Evolutionary conservation across 2,113 vertebrate genomes (phyloP).

Genomic region (Bubo bubo): DNA sequence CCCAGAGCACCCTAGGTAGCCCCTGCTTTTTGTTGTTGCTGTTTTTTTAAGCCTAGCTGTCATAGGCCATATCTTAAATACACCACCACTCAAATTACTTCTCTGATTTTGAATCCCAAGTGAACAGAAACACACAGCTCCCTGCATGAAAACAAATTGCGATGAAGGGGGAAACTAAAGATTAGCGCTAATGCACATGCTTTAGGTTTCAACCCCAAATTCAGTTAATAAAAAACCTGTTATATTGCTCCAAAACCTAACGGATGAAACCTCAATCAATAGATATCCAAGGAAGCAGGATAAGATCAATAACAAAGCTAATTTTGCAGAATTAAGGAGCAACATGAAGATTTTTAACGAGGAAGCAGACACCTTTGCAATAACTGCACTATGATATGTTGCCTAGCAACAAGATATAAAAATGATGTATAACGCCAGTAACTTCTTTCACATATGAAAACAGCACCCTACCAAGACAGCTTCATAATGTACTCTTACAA

Average conservation of each 20-base stretch:
- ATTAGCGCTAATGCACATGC: slow-evolving; percentile 10
- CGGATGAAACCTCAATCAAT: slow-evolving; percentile 64
- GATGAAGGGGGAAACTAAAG: slow-evolving; percentile 26
- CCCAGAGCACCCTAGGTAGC: not conserved
- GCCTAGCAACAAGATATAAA: slow-evolving; percentile 82
- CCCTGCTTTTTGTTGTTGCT: not conserved
- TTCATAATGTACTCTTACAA: slow-evolving; percentile 69
- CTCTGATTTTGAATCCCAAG: slow-evolving; percentile 29
- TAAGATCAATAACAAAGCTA: slow-evolving; percentile 73
- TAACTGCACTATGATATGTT: slow-evolving; percentile 74
- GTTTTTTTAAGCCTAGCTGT: not conserved
- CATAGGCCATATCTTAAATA: not conserved
- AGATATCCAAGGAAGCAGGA: slow-evolving; percentile 30
- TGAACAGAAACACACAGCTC: not conserved
- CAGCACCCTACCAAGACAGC: slow-evolving; percentile 72
- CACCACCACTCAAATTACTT: slow-evolving; percentile 8
- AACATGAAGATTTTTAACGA: slow-evolving; percentile 72
- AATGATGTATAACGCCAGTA: slow-evolving; percentile 76
- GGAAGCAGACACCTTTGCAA: slow-evolving; percentile 74
- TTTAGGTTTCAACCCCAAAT: slow-evolving; percentile 27
- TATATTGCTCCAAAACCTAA: slow-evolving; percentile 46
- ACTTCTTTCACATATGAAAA: slow-evolving; percentile 76
- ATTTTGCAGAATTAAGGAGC: slow-evolving; percentile 78
- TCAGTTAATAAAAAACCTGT: slow-evolving; percentile 1
- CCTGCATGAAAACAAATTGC: slow-evolving; percentile 54